A percentile compares a stretch with the other conserved stretches of the same genome.
These are phyloP conservation scores for Acomys russatus DNA, from an alignment of 2,797 vertebrate genomes.

Conservation along the genomic window DNA sequence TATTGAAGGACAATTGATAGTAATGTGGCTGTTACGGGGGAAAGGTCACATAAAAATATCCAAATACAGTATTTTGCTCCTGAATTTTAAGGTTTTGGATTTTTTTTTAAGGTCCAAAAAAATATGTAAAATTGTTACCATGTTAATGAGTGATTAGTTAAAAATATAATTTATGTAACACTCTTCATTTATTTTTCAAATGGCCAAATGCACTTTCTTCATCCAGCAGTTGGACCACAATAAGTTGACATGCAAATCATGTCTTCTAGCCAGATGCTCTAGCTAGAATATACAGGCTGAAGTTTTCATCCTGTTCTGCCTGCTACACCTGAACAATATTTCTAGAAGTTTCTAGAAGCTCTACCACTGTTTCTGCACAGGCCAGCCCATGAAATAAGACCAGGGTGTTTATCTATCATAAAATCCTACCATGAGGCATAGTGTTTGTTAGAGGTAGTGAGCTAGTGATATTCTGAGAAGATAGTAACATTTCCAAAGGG, in stretches of 20 bases:
- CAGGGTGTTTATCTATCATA: neutral
- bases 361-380: neutral
- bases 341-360: neutral
- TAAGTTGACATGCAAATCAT: neutral
- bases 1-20: neutral
- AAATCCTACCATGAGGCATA: neutral
- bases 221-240: neutral
- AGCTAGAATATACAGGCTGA: neutral
- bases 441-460: neutral
- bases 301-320: neutral
- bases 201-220: neutral
- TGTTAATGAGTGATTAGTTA: neutral
- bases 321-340: neutral
- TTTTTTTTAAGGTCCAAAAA: neutral
- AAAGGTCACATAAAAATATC: slow-evolving; percentile 18
- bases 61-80: neutral
- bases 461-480: neutral
- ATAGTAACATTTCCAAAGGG: neutral
- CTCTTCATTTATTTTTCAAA: neutral
- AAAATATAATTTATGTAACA: neutral
- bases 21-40: neutral
- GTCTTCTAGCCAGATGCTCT: neutral
- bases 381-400: neutral
- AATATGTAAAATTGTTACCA: neutral
- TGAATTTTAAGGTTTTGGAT: slow-evolving; percentile 1